Conservation (phyloP, 2,113 vertebrate genomes). For the Callocephalon fimbriatum region DNA sequence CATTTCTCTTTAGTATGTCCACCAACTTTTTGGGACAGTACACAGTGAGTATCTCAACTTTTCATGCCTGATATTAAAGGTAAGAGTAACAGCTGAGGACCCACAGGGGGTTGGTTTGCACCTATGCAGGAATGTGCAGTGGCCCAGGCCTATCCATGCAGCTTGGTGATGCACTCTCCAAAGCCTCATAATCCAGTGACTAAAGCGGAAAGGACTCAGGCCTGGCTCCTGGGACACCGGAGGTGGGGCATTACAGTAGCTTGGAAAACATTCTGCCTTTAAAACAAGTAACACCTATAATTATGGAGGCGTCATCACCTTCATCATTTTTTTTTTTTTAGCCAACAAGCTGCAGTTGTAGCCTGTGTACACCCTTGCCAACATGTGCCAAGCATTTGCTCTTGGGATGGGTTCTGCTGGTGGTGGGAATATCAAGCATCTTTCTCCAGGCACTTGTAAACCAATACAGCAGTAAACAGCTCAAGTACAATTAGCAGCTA, state of each 20-base stretch:
- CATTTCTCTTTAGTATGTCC: not conserved
- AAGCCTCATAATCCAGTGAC: slow-evolving; percentile 61
- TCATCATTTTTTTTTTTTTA: slow-evolving; percentile 53
- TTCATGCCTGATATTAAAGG: not conserved
- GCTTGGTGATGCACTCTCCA: slow-evolving; percentile 1
- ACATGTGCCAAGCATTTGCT: slow-evolving; percentile 72
- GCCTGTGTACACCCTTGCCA: slow-evolving; percentile 59
- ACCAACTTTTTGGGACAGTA: not conserved
- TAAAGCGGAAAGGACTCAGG: slow-evolving; percentile 58
- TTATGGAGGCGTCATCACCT: slow-evolving; percentile 79
- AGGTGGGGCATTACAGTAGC: slow-evolving; percentile 67
- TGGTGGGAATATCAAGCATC: slow-evolving; percentile 66
- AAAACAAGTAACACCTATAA: slow-evolving; percentile 80
- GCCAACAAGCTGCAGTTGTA: slow-evolving; percentile 71
- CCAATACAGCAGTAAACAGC: slow-evolving; percentile 79
- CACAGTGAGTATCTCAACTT: not conserved
- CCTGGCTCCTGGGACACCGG: slow-evolving; percentile 60
- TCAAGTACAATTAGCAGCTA: slow-evolving; percentile 76
- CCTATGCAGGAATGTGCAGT: not conserved
- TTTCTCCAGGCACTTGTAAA: slow-evolving; percentile 74
- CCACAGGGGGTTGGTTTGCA: not conserved
- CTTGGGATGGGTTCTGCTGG: slow-evolving; percentile 54
- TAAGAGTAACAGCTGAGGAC: not conserved
- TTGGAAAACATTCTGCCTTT: slow-evolving; percentile 78
- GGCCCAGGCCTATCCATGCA: not conserved